Evolutionary conservation across 1,140 invertebrate species (phyloP), one percentile per base, ranked within the genome.

Genomic region (Apis florea): DNA sequence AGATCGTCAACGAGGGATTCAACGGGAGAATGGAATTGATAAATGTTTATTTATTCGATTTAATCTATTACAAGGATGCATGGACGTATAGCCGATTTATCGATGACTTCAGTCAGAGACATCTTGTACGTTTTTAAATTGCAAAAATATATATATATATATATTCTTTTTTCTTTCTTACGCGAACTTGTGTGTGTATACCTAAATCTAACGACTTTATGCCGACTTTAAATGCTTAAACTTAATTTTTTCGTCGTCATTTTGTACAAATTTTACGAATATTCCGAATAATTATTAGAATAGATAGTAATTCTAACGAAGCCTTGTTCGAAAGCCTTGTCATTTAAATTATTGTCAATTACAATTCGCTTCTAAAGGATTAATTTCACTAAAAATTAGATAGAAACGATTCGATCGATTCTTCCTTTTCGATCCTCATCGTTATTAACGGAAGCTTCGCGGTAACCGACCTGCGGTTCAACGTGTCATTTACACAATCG

Each of bases 381-480:
- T 77, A 66, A 31, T 58, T n/a, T 53, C 31, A 51, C 68, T 79
- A 63, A 79, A 63, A 79, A 63, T 72, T 54, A 40, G 17, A 19
- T 26, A 11, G 12, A 13, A 49, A 24, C n/a, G 26, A 53, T 79
- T 67, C 19, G 15, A 24, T 56, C n/a, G n/a, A 19, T 24, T 26
- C 49, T 6, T 66, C 53, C 10, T 2, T 40, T 40, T 40, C 31
- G 31, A 40, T 40, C 31, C 31, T 40, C 8, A 31, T 74, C 13
- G 17, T 63, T 51, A 31, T 17, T 12, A 21, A 26, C 26, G 56
- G 58, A 80, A 80, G 68, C 54, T 61, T 76, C 66, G 70, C 54
- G 21, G 6, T 49, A 64, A 78, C 76, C 81, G 81, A 79, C 81
- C 79, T 66, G 71, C 78, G 80, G 80, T 77, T 56, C 56, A 70